These are phyloP conservation scores for Clitarchus hookeri DNA, from an alignment of 2,888 invertebrate genomes.

Conservation along the genomic window DNA sequence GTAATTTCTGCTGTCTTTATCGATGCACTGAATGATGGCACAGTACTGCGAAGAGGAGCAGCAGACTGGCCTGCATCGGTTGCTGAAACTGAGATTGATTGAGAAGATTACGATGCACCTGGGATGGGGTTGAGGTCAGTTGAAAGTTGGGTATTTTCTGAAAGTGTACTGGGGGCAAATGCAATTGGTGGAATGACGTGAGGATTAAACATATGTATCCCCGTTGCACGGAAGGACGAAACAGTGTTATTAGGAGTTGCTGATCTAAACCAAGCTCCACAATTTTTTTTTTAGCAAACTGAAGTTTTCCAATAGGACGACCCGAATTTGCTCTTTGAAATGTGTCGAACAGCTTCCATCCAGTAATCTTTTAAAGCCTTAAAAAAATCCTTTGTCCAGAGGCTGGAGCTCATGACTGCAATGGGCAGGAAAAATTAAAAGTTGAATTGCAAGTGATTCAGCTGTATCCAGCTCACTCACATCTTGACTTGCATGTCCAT, in stretches of 20 bases:
- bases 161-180: slow-evolving; percentile 10
- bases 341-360: background rate
- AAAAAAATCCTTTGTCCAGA: no score
- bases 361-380: slow-evolving; percentile 7
- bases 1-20: no score
- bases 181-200: no score
- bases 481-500: no score
- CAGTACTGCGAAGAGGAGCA: background rate
- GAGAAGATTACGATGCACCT: background rate
- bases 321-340: slow-evolving; percentile 6
- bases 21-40: background rate
- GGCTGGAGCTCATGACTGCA: no score
- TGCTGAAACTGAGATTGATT: background rate
- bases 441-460: no score
- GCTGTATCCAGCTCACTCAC: no score
- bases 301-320: slow-evolving; percentile 16
- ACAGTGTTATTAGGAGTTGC: background rate
- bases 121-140: background rate
- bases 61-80: background rate
- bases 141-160: slow-evolving; percentile 5
- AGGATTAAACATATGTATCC: no score
- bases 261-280: background rate
- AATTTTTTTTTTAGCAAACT: background rate
- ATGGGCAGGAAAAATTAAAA: no score
- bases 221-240: no score